Evolutionary conservation across 2,888 invertebrate species (phyloP).

Genomic region (Yponomeuta cagnagella): DNA sequence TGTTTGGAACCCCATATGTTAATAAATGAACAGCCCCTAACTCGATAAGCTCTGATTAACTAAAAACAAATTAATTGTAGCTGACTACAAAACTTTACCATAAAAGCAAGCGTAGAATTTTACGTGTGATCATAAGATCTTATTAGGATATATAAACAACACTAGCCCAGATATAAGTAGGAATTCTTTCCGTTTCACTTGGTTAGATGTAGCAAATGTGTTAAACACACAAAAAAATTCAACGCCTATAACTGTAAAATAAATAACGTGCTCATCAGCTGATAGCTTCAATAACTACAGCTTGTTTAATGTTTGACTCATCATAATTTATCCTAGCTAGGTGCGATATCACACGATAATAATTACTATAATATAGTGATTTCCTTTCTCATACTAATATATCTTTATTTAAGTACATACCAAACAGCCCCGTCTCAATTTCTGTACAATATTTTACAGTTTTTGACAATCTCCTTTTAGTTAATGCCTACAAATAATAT

Average conservation of each 20-base stretch:
- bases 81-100: not conserved
- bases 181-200: not conserved
- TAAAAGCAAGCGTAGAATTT: not conserved
- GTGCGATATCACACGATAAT: slow-evolving; percentile 52
- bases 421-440: slow-evolving; percentile 13
- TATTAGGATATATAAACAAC: no score
- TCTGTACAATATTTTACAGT: slow-evolving; percentile 23
- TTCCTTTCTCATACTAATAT: slow-evolving; percentile 26
- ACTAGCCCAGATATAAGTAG: not conserved
- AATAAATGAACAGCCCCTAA: not conserved
- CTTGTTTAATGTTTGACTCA: slow-evolving; percentile 10
- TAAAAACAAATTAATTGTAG: not conserved
- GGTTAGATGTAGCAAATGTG: not conserved
- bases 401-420: slow-evolving; percentile 23
- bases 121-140: not conserved
- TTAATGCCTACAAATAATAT: slow-evolving; percentile 13
- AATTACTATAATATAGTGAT: slow-evolving; percentile 33
- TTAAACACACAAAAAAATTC: not conserved
- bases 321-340: slow-evolving; percentile 22
- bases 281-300: slow-evolving; percentile 26
- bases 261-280: slow-evolving; percentile 21
- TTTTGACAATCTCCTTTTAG: slow-evolving; percentile 27
- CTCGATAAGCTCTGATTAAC: not conserved
- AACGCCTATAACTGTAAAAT: slow-evolving; percentile 26
- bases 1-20: no score